Evolutionary conservation across 1,140 invertebrate genomes (phyloP).

Genomic region (Wasmannia auropunctata): DNA sequence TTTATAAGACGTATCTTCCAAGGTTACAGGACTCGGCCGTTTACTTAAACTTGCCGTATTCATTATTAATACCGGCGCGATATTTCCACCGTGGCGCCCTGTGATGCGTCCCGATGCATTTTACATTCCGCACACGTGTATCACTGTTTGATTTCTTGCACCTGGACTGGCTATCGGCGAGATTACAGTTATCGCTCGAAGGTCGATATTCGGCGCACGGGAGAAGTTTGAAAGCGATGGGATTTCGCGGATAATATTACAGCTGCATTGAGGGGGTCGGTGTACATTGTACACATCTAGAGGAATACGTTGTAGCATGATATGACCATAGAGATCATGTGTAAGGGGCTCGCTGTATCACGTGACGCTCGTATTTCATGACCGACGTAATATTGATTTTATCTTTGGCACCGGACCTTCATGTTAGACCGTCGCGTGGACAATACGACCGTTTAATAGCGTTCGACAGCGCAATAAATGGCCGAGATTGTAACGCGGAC

Average conservation of each 20-base stretch:
- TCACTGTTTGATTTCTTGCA: slow-evolving; percentile 33
- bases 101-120: not conserved
- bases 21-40: slow-evolving; percentile 15
- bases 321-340: slow-evolving; percentile 69
- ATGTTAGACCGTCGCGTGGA: slow-evolving; percentile 39
- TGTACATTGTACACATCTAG: slow-evolving; percentile 60
- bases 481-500: not conserved
- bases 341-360: slow-evolving; percentile 72
- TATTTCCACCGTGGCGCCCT: slow-evolving; percentile 29
- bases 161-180: not conserved
- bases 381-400: slow-evolving; percentile 74
- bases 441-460: slow-evolving; percentile 38
- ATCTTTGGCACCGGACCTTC: slow-evolving; percentile 65
- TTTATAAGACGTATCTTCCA: too few relatives aligned
- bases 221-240: slow-evolving; percentile 52
- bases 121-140: not conserved
- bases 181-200: not conserved
- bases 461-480: slow-evolving; percentile 45
- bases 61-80: slow-evolving; percentile 40
- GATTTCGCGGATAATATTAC: slow-evolving; percentile 56
- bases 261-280: slow-evolving; percentile 58
- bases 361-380: slow-evolving; percentile 72
- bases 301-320: slow-evolving; percentile 72
- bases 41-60: slow-evolving; percentile 45
- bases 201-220: slow-evolving; percentile 31